These are phyloP conservation scores for Brachymystax lenok DNA, from an alignment of 2,797 vertebrate species.

Conservation along the genomic window DNA sequence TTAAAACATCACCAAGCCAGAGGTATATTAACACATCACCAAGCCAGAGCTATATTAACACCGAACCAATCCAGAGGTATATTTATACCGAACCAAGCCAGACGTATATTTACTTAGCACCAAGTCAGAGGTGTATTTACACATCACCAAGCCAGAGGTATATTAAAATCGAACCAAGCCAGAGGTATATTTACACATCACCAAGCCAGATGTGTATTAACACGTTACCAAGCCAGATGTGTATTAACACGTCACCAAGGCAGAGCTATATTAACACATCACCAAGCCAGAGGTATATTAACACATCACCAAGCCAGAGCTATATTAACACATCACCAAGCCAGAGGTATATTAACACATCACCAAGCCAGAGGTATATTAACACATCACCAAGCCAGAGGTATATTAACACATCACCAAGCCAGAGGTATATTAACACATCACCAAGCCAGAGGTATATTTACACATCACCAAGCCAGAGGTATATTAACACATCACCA, in stretches of 20 bases:
- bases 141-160: background rate
- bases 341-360: too few relatives aligned
- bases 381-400: too few relatives aligned
- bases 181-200: background rate
- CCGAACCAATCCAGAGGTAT: background rate
- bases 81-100: background rate
- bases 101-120: background rate
- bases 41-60: background rate
- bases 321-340: too few relatives aligned
- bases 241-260: background rate
- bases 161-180: background rate
- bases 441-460: too few relatives aligned
- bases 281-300: too few relatives aligned
- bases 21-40: too few relatives aligned
- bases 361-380: too few relatives aligned
- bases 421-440: too few relatives aligned
- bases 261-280: background rate
- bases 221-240: background rate
- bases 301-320: too few relatives aligned
- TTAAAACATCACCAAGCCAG: background rate
- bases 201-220: background rate
- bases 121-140: background rate
- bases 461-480: too few relatives aligned
- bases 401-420: too few relatives aligned
- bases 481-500: too few relatives aligned